phyloP scores from a whole-genome alignment of 2,888 invertebrate species.

The Eupsilia transversa region DNA sequence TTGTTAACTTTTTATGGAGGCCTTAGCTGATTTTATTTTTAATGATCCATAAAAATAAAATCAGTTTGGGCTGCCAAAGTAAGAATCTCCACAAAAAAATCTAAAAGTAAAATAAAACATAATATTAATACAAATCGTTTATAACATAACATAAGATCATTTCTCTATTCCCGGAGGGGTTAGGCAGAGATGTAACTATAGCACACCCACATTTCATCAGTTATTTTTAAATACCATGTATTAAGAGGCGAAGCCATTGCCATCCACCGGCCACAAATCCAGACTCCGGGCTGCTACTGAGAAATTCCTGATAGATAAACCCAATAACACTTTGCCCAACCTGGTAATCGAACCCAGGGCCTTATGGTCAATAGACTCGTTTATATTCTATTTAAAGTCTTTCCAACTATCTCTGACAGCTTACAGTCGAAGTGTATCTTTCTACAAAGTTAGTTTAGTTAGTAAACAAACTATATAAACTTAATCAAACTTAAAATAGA shows the following conservation, averaged over 20 bases:
- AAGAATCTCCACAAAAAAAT: no score
- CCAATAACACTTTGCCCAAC: neutral
- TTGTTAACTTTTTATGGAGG: no score
- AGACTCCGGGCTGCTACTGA: neutral
- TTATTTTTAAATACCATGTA: neutral
- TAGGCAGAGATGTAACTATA: no score
- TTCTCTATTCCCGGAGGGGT: no score
- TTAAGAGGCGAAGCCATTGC: neutral
- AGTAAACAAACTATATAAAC: neutral
- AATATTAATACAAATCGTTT: no score
- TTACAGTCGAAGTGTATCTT: neutral
- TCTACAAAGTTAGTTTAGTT: neutral
- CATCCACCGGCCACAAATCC: neutral
- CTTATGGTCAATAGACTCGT: neutral
- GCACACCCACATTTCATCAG: no score
- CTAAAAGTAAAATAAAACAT: no score
- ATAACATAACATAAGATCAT: no score
- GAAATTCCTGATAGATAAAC: neutral
- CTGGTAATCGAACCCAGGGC: neutral
- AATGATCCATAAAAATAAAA: no score
- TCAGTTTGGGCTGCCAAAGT: no score
- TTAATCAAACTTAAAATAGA: constrained; percentile 19
- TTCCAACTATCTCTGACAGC: neutral
- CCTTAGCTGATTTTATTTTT: no score
- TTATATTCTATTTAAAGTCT: neutral